Evolutionary conservation across 2,113 vertebrate species (phyloP).

Genomic region (Corydoras sp.): DNA sequence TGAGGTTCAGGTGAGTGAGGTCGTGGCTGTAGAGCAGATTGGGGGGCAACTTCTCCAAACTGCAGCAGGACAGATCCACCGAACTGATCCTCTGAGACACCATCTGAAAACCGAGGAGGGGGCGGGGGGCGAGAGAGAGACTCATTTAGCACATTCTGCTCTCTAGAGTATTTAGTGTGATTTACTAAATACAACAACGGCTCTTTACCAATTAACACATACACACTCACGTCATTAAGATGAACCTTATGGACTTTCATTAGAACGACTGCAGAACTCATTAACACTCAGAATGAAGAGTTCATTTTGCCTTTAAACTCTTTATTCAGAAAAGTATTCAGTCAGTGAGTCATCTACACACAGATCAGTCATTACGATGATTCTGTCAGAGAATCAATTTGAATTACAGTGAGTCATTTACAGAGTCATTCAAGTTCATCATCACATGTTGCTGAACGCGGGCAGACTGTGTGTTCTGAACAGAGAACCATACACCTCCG

Average conservation of each 20-base stretch:
- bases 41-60: conserved; percentile 87
- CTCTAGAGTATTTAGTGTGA: conserved; percentile 7
- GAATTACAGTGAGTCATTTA: too few relatives aligned
- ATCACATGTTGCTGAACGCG: too few relatives aligned
- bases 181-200: neutral
- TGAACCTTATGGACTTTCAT: neutral
- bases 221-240: conserved; percentile 2
- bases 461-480: too few relatives aligned
- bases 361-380: too few relatives aligned
- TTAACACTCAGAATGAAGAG: too few relatives aligned
- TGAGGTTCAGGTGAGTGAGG: conserved; percentile 97
- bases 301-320: too few relatives aligned
- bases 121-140: conserved; percentile 15
- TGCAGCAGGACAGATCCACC: conserved; percentile 95
- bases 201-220: neutral
- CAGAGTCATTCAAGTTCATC: too few relatives aligned
- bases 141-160: conserved; percentile 43
- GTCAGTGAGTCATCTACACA: too few relatives aligned
- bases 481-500: too few relatives aligned
- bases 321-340: too few relatives aligned
- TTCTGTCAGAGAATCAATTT: too few relatives aligned
- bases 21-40: conserved; percentile 98
- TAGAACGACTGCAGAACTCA: too few relatives aligned
- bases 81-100: conserved; percentile 96
- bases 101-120: conserved; percentile 64